phyloP scores from a whole-genome alignment of 2,888 invertebrate genomes.

The Ptilodon capucinus region DNA sequence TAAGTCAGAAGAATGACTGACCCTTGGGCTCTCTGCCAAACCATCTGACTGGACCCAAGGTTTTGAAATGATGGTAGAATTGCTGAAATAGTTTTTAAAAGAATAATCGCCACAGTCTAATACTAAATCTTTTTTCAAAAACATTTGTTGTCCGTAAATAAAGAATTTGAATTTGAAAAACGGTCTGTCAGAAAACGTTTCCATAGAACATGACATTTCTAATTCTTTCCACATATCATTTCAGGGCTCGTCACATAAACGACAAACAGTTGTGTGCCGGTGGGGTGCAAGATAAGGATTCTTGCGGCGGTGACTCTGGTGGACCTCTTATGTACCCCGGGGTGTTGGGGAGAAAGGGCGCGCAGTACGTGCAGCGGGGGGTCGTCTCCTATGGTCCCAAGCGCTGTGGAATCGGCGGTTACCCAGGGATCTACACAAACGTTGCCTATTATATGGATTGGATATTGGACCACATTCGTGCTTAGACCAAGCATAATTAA shows the following conservation, averaged over 20 bases:
- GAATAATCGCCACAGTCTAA: too few species aligned
- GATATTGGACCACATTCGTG: constrained; percentile 79
- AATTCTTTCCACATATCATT: too few species aligned
- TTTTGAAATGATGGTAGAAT: too few species aligned
- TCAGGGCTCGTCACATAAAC: constrained; percentile 50
- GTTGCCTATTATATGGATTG: constrained; percentile 81
- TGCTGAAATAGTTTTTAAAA: too few species aligned
- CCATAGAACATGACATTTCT: too few species aligned
- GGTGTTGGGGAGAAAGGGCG: constrained; percentile 45
- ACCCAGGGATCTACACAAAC: constrained; percentile 84
- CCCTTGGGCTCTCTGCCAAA: too few species aligned
- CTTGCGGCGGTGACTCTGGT: constrained; percentile 87
- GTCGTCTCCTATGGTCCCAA: constrained; percentile 82
- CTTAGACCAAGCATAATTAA: constrained; percentile 23
- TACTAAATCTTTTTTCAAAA: too few species aligned
- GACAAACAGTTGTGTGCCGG: constrained; percentile 81
- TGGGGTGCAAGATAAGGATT: constrained; percentile 79
- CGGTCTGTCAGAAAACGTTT: too few species aligned
- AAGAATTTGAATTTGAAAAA: too few species aligned
- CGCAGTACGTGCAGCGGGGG: constrained; percentile 83
- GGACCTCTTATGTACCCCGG: constrained; percentile 83
- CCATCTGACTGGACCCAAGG: too few species aligned
- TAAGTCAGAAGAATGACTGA: too few species aligned
- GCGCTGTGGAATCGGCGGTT: constrained; percentile 72
- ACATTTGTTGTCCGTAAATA: too few species aligned